Conservation (phyloP, 2,113 vertebrate species). For the Chelonoidis abingdonii region DNA sequence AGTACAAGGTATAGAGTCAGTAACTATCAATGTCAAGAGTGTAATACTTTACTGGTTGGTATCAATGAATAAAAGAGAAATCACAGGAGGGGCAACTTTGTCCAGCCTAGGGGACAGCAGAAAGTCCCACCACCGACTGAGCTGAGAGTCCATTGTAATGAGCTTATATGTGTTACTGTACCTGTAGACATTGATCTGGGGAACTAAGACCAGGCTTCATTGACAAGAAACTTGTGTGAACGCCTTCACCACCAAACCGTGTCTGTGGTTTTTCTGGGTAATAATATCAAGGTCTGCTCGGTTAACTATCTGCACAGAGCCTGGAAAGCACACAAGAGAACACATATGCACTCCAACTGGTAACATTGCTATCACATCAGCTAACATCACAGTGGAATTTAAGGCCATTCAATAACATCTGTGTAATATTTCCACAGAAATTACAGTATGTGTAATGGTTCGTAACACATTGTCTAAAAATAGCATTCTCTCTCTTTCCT, state of each 20-base stretch:
- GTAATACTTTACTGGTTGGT: not conserved
- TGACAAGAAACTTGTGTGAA: not conserved
- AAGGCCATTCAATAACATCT: not conserved
- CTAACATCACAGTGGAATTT: not conserved
- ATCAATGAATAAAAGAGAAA: not conserved
- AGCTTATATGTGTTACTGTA: not conserved
- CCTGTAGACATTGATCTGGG: not conserved
- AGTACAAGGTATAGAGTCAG: not conserved
- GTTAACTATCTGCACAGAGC: not conserved
- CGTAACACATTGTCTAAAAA: not conserved
- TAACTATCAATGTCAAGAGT: not conserved
- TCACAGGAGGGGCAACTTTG: not conserved
- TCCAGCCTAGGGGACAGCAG: not conserved
- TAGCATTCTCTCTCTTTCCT: not conserved
- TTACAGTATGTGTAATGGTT: not conserved
- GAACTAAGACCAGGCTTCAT: not conserved
- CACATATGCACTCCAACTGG: not conserved
- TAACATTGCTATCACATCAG: fast-evolving
- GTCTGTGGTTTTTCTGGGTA: not conserved
- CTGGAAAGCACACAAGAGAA: not conserved
- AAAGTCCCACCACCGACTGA: not conserved
- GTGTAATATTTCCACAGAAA: not conserved
- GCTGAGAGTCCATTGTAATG: not conserved
- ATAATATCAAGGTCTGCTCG: not conserved
- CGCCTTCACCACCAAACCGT: not conserved